Conservation (phyloP, 2,888 invertebrate species). For the Exocentrus adspersus region DNA sequence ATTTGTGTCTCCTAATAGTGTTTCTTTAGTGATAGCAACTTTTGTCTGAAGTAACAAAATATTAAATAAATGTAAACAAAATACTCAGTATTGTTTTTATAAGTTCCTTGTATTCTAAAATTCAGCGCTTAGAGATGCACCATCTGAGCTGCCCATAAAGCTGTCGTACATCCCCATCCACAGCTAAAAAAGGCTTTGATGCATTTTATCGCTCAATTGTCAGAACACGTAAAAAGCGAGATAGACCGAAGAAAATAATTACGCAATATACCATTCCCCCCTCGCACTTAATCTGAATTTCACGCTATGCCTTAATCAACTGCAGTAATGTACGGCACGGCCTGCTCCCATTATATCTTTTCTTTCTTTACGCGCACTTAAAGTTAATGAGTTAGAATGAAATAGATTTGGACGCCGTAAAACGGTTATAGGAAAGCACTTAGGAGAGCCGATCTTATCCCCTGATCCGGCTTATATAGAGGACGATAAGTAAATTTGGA, state of each 20-base stretch:
- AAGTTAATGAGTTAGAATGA: slow-evolving; percentile 60
- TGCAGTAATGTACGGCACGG: slow-evolving; percentile 50
- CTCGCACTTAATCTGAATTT: slow-evolving; percentile 50
- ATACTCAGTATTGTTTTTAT: background rate
- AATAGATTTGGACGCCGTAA: slow-evolving; percentile 57
- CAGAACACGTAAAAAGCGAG: slow-evolving; percentile 10
- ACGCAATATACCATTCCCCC: slow-evolving; percentile 17
- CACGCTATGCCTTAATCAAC: slow-evolving; percentile 53
- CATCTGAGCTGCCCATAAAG: background rate
- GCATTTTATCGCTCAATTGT: slow-evolving; percentile 10
- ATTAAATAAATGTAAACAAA: background rate
- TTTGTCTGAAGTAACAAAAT: background rate
- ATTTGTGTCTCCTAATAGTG: background rate
- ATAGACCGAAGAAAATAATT: slow-evolving; percentile 15
- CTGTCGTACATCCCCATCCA: background rate
- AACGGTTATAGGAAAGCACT: slow-evolving; percentile 59
- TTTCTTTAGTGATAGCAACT: background rate
- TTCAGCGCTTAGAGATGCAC: background rate
- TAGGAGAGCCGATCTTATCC: slow-evolving; percentile 56
- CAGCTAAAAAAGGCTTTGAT: background rate
- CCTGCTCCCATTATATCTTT: slow-evolving; percentile 45
- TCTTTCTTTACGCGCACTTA: slow-evolving; percentile 57
- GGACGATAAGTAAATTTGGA: slow-evolving; percentile 56
- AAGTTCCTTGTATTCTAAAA: background rate
- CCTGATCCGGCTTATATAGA: slow-evolving; percentile 57